These are phyloP conservation scores for Melanotus villosus DNA, from an alignment of 2,888 invertebrate species.

Conservation along the genomic window DNA sequence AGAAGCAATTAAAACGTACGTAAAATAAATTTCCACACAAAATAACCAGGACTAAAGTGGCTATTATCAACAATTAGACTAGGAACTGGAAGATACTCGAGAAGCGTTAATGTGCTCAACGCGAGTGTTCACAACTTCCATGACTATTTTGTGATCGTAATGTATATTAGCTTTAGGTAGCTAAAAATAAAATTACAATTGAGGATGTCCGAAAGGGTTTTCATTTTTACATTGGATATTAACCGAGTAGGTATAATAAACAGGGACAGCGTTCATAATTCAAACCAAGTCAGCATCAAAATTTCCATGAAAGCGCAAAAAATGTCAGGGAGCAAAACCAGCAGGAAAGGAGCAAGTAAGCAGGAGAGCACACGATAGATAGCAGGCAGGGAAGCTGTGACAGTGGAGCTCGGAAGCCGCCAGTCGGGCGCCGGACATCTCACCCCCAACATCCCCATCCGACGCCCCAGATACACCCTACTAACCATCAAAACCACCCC, in stretches of 20 bases:
- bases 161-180: slow-evolving; percentile 3
- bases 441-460: slow-evolving; percentile 53
- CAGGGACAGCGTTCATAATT: slow-evolving; percentile 28
- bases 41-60: background rate
- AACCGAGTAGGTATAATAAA: slow-evolving; percentile 17
- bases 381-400: slow-evolving; percentile 50
- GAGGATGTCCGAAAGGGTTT: slow-evolving; percentile 11
- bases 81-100: background rate
- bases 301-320: slow-evolving; percentile 33
- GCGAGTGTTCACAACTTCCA: background rate
- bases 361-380: slow-evolving; percentile 42
- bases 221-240: background rate
- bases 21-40: background rate
- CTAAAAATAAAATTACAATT: slow-evolving; percentile 18
- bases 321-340: slow-evolving; percentile 34
- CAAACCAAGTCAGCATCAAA: slow-evolving; percentile 28
- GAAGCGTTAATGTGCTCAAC: background rate
- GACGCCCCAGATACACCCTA: slow-evolving; percentile 45
- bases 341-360: slow-evolving; percentile 36
- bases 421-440: slow-evolving; percentile 61
- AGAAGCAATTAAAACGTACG: background rate
- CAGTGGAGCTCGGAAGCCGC: slow-evolving; percentile 57
- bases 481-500: slow-evolving; percentile 42
- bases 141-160: slow-evolving; percentile 1
- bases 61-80: background rate